Percentiles rank a stretch among this genome's conserved stretches.
These are phyloP conservation scores for Scrobipalpa atriplicella DNA, from an alignment of 2,888 invertebrate species.

Conservation along the genomic window DNA sequence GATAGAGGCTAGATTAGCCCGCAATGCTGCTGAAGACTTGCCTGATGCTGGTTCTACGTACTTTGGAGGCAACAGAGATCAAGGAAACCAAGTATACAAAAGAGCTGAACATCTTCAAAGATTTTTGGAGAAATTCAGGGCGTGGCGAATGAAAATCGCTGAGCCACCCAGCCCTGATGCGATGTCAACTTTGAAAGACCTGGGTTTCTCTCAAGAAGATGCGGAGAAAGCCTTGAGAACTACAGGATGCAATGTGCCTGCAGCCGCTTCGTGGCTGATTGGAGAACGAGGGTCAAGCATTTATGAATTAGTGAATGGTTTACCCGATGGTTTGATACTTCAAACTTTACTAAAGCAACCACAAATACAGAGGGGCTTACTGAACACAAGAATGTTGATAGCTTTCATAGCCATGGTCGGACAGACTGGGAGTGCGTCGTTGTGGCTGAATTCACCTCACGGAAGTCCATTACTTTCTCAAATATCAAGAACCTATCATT, in stretches of 20 bases:
- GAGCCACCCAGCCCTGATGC: constrained; percentile 65
- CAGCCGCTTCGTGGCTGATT: constrained; percentile 72
- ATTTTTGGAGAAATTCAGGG: constrained; percentile 70
- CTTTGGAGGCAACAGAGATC: constrained; percentile 28
- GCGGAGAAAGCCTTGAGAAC: constrained; percentile 62
- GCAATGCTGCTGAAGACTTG: background rate
- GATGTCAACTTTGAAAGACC: constrained; percentile 57
- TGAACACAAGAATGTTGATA: constrained; percentile 73
- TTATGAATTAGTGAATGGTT: constrained; percentile 68
- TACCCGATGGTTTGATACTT: constrained; percentile 69
- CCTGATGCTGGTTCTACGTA: constrained; percentile 22
- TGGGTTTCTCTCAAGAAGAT: constrained; percentile 63
- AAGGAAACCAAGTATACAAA: constrained; percentile 47
- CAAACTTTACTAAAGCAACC: constrained; percentile 71
- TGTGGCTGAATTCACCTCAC: constrained; percentile 76
- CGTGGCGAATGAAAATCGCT: constrained; percentile 62
- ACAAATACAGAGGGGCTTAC: constrained; percentile 70
- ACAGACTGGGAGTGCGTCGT: constrained; percentile 67
- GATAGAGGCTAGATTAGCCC: constrained; percentile 42
- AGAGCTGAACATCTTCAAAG: constrained; percentile 67
- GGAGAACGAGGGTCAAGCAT: constrained; percentile 74
- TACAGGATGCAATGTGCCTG: constrained; percentile 72
- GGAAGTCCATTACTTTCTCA: constrained; percentile 73
- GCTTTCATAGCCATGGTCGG: constrained; percentile 78
- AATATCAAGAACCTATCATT: constrained; percentile 75